Evolutionary conservation across 2,797 vertebrate species (phyloP).

Genomic region (Podargus strigoides): DNA sequence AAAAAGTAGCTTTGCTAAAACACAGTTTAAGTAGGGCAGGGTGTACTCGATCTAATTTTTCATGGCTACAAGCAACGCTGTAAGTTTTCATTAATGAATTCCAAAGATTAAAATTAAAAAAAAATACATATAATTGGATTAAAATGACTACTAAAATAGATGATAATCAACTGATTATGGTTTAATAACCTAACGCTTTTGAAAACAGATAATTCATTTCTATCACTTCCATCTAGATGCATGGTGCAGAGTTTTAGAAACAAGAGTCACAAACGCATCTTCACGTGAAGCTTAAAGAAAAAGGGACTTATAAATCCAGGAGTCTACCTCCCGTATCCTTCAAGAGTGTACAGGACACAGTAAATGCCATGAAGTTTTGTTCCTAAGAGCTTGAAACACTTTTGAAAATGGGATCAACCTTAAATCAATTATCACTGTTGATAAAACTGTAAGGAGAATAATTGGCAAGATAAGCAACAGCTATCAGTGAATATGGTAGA

Average conservation of each 20-base stretch:
- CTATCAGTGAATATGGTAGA: not conserved
- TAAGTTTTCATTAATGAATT: slow-evolving; percentile 72
- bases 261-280: not conserved
- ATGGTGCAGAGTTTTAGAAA: not conserved
- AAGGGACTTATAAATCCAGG: not conserved
- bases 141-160: slow-evolving; percentile 72
- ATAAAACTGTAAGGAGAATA: not conserved
- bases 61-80: slow-evolving; percentile 59
- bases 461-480: not conserved
- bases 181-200: slow-evolving; percentile 57
- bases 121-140: slow-evolving; percentile 72
- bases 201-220: not conserved
- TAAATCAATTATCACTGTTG: not conserved
- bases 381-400: not conserved
- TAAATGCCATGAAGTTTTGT: not conserved
- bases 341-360: not conserved
- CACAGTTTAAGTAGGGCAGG: slow-evolving; percentile 64
- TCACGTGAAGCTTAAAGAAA: not conserved
- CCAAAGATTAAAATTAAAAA: slow-evolving; percentile 65
- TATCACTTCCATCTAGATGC: not conserved
- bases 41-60: slow-evolving; percentile 61
- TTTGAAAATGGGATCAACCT: not conserved
- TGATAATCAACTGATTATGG: slow-evolving; percentile 67
- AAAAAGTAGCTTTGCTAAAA: slow-evolving; percentile 28
- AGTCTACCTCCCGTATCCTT: not conserved